Base-by-base conservation (phyloP, 2,888 invertebrate genomes). In the Protophormia terraenovae region DNA sequence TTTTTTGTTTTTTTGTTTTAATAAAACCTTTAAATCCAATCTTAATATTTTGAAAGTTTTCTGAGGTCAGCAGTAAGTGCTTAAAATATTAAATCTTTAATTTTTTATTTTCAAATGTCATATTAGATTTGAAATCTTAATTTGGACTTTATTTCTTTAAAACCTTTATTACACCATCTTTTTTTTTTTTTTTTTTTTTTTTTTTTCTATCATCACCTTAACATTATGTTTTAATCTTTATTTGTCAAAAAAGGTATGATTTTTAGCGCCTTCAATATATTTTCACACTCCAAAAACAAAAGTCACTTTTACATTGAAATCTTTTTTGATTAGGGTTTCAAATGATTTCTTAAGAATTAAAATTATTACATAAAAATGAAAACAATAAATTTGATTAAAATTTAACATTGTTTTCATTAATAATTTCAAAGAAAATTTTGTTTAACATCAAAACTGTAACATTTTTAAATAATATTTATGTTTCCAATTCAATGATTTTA, bases 231-330 rank as follows among this genome's bases (percentile, higher is more conserved):
- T 35, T 73, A 73, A 66, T 73, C 72, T 67, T 38, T 50, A 71
- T 41, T 79, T 73, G 80, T 80, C 73, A 66, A 64, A 47, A 38
- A 58, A 85, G 85, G 69, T 78, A 85, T 79, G 75, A 82, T 38
- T 75, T 82, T 85, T 85, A 82, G 82, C 85, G 82, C 85, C 82
- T 78, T 73, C 41, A 62, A 64, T 24, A 66, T 73, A 58, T 73
- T 50, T 16, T 47, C 19, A 58, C 29, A 72, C 24, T 45, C 6
- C 14, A 47, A n/a, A n/a, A n/a, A n/a, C n/a, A n/a, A n/a, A 60
- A 66, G 60, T 60, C 45, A 58, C 32, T 72, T 81, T 72, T 60
- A 32, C 10, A 38, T 32, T 8, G 22, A 80, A 55, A 27, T 79
- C 19, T 50, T n/a, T 22, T 5, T 66, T 82, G 85, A 85, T 78